Evolutionary conservation across 2,888 invertebrate species (phyloP).

Genomic region (Electrophaes corylata): DNA sequence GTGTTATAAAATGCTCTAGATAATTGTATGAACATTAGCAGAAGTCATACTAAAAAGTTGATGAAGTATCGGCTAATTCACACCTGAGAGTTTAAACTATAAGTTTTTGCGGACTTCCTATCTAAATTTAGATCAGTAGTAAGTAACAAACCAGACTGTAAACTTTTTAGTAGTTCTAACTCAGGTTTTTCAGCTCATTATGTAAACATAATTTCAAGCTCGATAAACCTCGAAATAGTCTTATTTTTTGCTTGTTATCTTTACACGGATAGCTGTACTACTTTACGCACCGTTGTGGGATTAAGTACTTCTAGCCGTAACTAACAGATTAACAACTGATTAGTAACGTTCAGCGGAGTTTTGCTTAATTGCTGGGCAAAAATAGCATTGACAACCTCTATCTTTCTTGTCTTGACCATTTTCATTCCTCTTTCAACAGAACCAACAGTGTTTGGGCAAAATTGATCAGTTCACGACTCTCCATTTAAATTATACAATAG

Average conservation of each 20-base stretch:
- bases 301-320: not conserved
- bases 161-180: constrained; percentile 20
- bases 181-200: constrained; percentile 32
- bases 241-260: constrained; percentile 29
- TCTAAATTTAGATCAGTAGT: not conserved
- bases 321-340: not conserved
- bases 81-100: not conserved
- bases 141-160: constrained; percentile 22
- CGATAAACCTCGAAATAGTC: constrained; percentile 33
- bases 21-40: too few species aligned
- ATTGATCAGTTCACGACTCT: too few species aligned
- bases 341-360: not conserved
- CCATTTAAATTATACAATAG: too few species aligned
- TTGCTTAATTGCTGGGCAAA: too few species aligned
- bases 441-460: too few species aligned
- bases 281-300: constrained; percentile 4
- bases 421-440: too few species aligned
- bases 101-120: not conserved
- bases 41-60: too few species aligned
- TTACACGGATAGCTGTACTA: constrained; percentile 13
- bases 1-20: too few species aligned
- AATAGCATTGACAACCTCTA: too few species aligned
- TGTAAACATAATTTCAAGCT: constrained; percentile 39
- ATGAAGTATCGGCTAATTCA: not conserved
- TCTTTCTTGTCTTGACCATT: too few species aligned